A percentile compares a stretch with the other conserved stretches of the same genome.
These are phyloP conservation scores for Aulostomus chinensis DNA, from an alignment of 2,797 vertebrate genomes.

Conservation along the genomic window DNA sequence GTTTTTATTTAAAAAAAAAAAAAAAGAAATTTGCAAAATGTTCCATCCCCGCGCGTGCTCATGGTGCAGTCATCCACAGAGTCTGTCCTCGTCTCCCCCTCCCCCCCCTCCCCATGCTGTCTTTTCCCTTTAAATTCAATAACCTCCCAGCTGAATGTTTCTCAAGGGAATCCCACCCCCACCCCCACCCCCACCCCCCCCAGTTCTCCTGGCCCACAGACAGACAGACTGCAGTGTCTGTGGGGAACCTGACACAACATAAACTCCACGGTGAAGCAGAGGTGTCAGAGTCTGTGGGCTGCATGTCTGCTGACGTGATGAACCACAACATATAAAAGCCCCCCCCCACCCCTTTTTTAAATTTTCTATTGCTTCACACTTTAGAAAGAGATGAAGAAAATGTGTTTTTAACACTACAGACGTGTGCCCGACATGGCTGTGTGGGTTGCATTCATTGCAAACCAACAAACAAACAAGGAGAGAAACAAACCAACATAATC, in stretches of 20 bases:
- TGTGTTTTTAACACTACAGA: constrained; percentile 2
- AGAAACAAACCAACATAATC: constrained; percentile 3
- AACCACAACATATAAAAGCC: constrained; percentile 38
- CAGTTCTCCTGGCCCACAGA: constrained; percentile 63
- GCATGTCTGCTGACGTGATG: constrained; percentile 37
- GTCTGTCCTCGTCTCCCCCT: constrained; percentile 34
- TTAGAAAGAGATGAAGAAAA: constrained; percentile 25
- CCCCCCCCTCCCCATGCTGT: constrained; percentile 36
- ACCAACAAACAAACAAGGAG: constrained; percentile 11
- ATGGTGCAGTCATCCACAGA: constrained; percentile 42
- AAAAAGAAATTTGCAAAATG: too few species aligned
- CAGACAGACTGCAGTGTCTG: constrained; percentile 72
- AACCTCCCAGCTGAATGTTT: constrained; percentile 71
- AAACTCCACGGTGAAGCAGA: constrained; percentile 65
- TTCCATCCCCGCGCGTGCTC: not conserved
- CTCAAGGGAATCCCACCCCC: constrained; percentile 79
- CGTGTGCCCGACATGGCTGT: constrained; percentile 6
- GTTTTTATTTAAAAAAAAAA: too few species aligned
- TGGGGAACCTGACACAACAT: constrained; percentile 74
- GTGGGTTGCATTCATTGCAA: constrained; percentile 27
- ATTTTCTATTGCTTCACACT: constrained; percentile 47
- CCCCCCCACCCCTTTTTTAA: constrained; percentile 8
- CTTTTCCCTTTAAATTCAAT: constrained; percentile 72
- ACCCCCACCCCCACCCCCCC: constrained; percentile 22
- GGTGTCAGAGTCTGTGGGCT: constrained; percentile 67